A percentile compares a stretch with the other conserved stretches of the same genome.
Conservation (phyloP, 2,113 vertebrate genomes). For the Anseranas semipalmata region DNA sequence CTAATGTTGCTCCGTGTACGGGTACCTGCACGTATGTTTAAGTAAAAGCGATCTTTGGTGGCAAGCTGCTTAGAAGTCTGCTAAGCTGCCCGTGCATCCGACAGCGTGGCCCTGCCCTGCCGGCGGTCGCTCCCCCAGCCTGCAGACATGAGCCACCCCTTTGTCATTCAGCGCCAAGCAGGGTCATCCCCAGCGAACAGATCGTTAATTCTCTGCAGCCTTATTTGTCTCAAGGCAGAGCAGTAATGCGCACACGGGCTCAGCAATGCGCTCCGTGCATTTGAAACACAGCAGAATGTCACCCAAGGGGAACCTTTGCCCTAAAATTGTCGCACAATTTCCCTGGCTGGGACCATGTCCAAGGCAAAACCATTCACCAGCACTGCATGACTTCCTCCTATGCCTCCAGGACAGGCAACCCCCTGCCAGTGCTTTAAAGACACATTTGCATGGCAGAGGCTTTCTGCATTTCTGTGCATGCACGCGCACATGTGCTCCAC, state of each 20-base stretch:
- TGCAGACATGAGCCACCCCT: not conserved
- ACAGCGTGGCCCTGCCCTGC: not conserved
- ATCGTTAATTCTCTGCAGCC: conserved; percentile 2
- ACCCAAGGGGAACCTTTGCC: conserved; percentile 68
- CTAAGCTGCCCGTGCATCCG: not conserved
- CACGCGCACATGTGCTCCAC: not conserved
- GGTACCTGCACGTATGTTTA: rapidly evolving
- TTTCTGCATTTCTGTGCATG: not conserved
- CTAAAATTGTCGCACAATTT: conserved; percentile 61
- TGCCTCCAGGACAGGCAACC: conserved; percentile 45
- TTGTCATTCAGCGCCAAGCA: not conserved
- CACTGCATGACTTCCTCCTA: conserved; percentile 40
- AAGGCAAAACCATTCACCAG: conserved; percentile 61
- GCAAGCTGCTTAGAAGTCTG: not conserved
- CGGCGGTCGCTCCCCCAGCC: not conserved
- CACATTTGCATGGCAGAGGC: not conserved
- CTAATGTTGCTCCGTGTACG: rapidly evolving
- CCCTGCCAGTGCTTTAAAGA: not conserved
- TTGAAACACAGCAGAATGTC: conserved; percentile 48
- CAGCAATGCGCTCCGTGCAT: not conserved
- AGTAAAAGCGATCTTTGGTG: not conserved
- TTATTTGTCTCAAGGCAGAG: not conserved
- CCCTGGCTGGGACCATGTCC: conserved; percentile 57
- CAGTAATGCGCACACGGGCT: not conserved
- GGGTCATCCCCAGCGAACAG: conserved; percentile 26